Conservation (phyloP, 2,888 invertebrate genomes). For the Leptopilina myrica region DNA sequence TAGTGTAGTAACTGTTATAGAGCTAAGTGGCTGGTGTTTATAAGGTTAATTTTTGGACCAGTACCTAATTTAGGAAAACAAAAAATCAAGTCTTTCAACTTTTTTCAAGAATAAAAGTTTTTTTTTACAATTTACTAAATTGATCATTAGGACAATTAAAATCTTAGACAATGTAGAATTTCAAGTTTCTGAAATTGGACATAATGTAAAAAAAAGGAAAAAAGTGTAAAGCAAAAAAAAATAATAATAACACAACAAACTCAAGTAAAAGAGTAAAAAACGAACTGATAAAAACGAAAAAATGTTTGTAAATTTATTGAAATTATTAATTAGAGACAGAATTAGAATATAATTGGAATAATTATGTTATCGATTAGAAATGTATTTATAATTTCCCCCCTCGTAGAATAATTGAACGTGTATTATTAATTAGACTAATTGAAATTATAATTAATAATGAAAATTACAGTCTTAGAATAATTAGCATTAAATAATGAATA, state of each 20-base stretch:
- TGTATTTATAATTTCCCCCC: too few species aligned
- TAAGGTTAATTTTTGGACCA: constrained; percentile 50
- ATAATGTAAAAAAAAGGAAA: too few species aligned
- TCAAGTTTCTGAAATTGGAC: not conserved
- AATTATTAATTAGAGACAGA: not conserved
- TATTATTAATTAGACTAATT: too few species aligned
- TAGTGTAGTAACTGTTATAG: constrained; percentile 73
- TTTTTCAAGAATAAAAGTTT: not conserved
- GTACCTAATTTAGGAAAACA: constrained; percentile 1
- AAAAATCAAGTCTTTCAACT: not conserved
- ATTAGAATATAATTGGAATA: too few species aligned
- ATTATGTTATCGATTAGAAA: too few species aligned
- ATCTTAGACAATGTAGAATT: not conserved
- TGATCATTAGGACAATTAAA: not conserved
- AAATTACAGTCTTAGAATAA: too few species aligned
- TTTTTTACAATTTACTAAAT: not conserved
- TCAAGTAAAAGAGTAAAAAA: constrained; percentile 1
- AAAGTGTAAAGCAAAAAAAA: too few species aligned
- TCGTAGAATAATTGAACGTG: too few species aligned
- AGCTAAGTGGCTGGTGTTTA: constrained; percentile 72
- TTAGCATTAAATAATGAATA: too few species aligned
- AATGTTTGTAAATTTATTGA: not conserved
- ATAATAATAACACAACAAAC: not conserved
- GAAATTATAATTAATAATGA: too few species aligned
- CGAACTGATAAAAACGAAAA: not conserved